These are phyloP conservation scores for Danio choprae DNA, from an alignment of 2,797 vertebrate genomes.

Conservation along the genomic window DNA sequence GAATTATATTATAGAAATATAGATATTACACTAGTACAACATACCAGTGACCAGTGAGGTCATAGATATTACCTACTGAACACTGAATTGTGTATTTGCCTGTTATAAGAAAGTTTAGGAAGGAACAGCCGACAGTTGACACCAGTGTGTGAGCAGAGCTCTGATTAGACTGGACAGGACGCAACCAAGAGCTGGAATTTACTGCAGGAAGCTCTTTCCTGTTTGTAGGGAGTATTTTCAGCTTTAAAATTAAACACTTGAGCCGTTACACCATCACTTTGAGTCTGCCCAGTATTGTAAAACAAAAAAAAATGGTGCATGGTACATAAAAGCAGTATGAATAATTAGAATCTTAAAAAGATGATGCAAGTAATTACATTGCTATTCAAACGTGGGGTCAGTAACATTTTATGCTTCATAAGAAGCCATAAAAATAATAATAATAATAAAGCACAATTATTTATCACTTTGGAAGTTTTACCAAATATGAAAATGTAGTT, in stretches of 20 bases:
- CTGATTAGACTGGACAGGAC: constrained; percentile 76
- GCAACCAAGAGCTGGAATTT: constrained; percentile 68
- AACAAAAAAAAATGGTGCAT: not conserved
- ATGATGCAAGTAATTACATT: not conserved
- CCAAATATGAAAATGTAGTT: no score
- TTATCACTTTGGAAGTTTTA: no score
- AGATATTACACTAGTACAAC: not conserved
- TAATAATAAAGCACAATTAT: no score
- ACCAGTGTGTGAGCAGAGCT: constrained; percentile 67
- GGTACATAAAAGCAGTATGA: not conserved
- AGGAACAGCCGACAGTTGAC: not conserved
- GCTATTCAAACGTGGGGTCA: no score
- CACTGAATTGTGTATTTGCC: not conserved
- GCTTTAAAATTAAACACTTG: constrained; percentile 66
- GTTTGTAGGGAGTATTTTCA: constrained; percentile 73
- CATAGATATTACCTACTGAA: not conserved
- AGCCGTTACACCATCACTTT: not conserved
- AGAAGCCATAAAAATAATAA: no score
- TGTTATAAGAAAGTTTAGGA: constrained; percentile 11
- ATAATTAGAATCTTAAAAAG: not conserved
- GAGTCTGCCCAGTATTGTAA: not conserved
- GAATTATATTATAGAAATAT: no score
- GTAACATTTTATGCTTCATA: no score
- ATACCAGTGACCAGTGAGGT: not conserved
- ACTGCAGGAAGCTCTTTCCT: constrained; percentile 81